phyloP scores from a whole-genome alignment of 1,140 invertebrate species.

The Drosophila kohkoa region DNA sequence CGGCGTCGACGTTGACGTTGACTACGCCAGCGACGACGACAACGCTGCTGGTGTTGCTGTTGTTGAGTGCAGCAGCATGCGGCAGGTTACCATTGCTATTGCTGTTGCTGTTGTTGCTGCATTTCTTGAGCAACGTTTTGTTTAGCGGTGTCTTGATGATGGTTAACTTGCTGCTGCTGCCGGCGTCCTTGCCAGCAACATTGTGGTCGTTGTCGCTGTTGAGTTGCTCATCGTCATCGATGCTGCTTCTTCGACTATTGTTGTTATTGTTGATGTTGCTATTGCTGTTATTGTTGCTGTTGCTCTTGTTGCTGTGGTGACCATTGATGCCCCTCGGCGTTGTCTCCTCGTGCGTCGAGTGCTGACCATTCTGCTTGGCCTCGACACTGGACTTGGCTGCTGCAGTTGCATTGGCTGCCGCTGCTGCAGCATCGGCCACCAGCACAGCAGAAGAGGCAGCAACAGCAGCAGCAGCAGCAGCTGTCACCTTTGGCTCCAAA shows the following conservation, averaged over 20 bases:
- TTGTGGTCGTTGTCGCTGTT: conserved; percentile 17
- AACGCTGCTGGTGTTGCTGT: conserved; percentile 29
- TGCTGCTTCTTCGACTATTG: conserved; percentile 41
- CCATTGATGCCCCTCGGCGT: conserved; percentile 32
- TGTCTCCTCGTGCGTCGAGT: conserved; percentile 32
- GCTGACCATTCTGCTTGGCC: conserved; percentile 43
- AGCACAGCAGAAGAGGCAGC: no score
- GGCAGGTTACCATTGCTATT: conserved; percentile 47
- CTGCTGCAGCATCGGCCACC: no score
- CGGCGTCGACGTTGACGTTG: conserved; percentile 12
- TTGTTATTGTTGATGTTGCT: conserved; percentile 21
- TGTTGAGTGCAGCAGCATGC: conserved; percentile 36
- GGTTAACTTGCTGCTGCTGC: conserved; percentile 56
- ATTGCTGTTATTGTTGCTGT: conserved; percentile 7
- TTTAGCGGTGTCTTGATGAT: conserved; percentile 80
- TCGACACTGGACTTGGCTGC: conserved; percentile 16
- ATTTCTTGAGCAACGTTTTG: conserved; percentile 81
- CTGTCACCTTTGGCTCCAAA: conserved; percentile 40
- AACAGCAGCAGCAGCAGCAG: conserved; percentile 23
- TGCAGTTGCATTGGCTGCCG: conserved; percentile 20
- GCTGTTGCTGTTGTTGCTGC: conserved; percentile 62
- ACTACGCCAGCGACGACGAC: conserved; percentile 8
- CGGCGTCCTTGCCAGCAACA: conserved; percentile 36
- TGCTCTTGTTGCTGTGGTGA: conserved; percentile 17
- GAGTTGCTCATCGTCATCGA: background rate